Conservation (phyloP, 2,113 vertebrate species). For the Panthera uncia region DNA sequence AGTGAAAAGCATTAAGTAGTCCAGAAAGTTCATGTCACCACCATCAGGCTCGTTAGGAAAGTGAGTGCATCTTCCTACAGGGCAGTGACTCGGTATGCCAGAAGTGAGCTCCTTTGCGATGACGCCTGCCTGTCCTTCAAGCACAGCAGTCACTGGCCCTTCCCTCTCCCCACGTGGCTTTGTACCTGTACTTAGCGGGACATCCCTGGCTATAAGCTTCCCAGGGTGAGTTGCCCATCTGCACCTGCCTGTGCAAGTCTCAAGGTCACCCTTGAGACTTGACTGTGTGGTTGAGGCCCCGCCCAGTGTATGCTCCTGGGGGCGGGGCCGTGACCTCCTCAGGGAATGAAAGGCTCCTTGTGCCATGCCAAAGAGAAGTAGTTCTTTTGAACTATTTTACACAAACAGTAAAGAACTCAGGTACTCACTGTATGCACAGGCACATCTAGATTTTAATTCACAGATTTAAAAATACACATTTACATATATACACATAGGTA, state of each 20-base stretch:
- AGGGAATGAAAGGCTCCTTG: background rate
- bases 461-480: background rate
- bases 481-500: background rate
- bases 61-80: fast-evolving
- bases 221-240: background rate
- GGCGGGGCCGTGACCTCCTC: no score
- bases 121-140: background rate
- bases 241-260: no score
- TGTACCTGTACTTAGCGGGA: no score
- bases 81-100: background rate
- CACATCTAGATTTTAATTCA: background rate
- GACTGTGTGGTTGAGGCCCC: no score
- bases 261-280: fast-evolving
- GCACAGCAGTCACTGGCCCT: no score
- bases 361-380: fast-evolving
- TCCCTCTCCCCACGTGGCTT: background rate
- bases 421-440: background rate
- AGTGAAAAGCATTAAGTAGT: no score
- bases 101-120: background rate
- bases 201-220: background rate
- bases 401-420: background rate
- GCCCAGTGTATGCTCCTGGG: background rate
- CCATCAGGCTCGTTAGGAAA: background rate
- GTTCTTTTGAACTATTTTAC: background rate
- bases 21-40: background rate